Conservation (phyloP, 2,797 vertebrate genomes). For the Malurus splendens region DNA sequence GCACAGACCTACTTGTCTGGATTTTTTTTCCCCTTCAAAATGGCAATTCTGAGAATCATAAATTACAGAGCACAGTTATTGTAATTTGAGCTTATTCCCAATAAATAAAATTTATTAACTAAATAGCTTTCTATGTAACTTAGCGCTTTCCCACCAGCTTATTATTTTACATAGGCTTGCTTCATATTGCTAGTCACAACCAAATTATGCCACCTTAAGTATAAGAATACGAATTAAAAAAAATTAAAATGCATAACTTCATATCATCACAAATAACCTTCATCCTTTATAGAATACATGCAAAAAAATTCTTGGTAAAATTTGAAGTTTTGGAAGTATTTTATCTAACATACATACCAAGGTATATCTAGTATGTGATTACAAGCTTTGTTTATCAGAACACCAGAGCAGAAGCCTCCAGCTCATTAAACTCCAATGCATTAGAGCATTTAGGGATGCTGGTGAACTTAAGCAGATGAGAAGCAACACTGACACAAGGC, state of each 20-base stretch:
- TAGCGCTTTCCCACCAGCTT: background rate
- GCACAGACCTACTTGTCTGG: conserved; percentile 1
- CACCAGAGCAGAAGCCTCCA: background rate
- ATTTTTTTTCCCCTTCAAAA: conserved; percentile 41
- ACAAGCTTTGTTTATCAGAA: background rate
- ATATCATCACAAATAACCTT: background rate
- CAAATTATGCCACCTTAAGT: background rate
- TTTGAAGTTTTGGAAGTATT: background rate
- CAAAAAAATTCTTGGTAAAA: background rate
- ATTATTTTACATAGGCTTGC: background rate
- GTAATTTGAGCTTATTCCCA: conserved; percentile 32
- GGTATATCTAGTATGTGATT: background rate
- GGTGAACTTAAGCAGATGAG: background rate
- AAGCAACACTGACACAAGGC: background rate
- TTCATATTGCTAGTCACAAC: background rate
- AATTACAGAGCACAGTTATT: conserved; percentile 62
- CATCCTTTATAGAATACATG: background rate
- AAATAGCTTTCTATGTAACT: background rate
- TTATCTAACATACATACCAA: background rate
- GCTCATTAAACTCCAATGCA: background rate
- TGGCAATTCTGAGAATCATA: conserved; percentile 58
- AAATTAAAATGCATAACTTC: background rate
- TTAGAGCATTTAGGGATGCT: background rate
- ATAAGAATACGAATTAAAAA: background rate
- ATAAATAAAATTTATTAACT: conserved; percentile 54